phyloP scores from a whole-genome alignment of 2,888 invertebrate genomes.

The Apotomis betuletana region DNA sequence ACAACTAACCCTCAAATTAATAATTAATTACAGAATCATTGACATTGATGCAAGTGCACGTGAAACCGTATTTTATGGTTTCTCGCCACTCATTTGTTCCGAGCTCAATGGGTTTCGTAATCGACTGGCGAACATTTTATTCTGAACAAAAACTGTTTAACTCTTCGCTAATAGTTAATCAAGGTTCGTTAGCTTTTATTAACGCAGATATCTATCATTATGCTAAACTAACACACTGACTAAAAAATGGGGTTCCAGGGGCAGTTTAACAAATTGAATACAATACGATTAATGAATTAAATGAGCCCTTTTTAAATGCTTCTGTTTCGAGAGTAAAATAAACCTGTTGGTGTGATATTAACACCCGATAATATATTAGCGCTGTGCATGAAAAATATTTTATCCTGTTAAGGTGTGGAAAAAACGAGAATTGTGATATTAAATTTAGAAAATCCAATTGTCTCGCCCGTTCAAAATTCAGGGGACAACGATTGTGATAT shows the following conservation, averaged over 20 bases:
- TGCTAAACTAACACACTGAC: conserved; percentile 14
- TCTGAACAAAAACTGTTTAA: not conserved
- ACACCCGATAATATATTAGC: conserved; percentile 38
- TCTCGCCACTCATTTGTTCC: conserved; percentile 45
- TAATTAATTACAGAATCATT: conserved; percentile 79
- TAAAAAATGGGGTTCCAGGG: conserved; percentile 12
- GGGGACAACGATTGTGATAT: conserved; percentile 37
- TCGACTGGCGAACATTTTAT: conserved; percentile 1
- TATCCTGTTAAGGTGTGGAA: conserved; percentile 28
- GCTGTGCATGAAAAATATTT: conserved; percentile 25
- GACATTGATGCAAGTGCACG: conserved; percentile 71
- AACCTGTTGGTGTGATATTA: conserved; percentile 37
- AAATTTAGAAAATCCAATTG: conserved; percentile 41
- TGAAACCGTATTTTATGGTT: conserved; percentile 65
- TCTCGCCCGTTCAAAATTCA: conserved; percentile 37
- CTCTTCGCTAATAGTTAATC: not conserved
- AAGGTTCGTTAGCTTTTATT: conserved; percentile 11
- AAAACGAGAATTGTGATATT: conserved; percentile 33
- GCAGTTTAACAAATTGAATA: conserved; percentile 38
- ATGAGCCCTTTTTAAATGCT: conserved; percentile 25
- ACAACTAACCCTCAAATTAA: conserved; percentile 79
- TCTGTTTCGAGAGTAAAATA: conserved; percentile 6
- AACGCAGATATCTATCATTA: conserved; percentile 18
- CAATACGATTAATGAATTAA: conserved; percentile 42
- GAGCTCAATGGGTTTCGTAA: conserved; percentile 1